A percentile compares a stretch with the other conserved stretches of the same genome.
Evolutionary conservation across 2,888 invertebrate genomes (phyloP).

Genomic region (Atethmia centrago): DNA sequence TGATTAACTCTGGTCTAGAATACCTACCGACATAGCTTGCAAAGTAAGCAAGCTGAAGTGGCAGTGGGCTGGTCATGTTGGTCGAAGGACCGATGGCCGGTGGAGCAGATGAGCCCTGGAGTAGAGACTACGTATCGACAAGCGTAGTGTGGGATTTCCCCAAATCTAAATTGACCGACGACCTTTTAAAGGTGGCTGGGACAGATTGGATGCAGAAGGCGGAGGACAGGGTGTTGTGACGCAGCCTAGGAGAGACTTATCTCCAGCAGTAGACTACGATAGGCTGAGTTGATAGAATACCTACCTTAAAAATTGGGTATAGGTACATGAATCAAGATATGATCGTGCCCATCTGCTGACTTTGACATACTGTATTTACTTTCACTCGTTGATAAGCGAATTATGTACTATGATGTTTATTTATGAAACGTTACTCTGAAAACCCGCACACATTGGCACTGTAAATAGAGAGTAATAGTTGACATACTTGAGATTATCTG

Average conservation of each 20-base stretch:
- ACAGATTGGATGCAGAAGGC: background rate
- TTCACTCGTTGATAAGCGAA: conserved; percentile 16
- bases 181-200: background rate
- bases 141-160: too few relatives aligned
- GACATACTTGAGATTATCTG: conserved; percentile 34
- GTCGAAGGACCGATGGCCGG: too few relatives aligned
- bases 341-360: background rate
- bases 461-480: conserved; percentile 19
- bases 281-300: background rate
- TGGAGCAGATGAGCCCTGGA: too few relatives aligned
- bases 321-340: background rate
- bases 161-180: too few relatives aligned
- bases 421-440: background rate
- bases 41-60: too few relatives aligned
- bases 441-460: conserved; percentile 46
- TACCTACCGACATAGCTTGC: too few relatives aligned
- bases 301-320: background rate
- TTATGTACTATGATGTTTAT: conserved; percentile 1
- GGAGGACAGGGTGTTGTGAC: background rate
- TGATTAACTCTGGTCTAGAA: too few relatives aligned
- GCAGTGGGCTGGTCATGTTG: too few relatives aligned
- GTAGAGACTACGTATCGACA: too few relatives aligned
- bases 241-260: too few relatives aligned
- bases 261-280: background rate
- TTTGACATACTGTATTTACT: conserved; percentile 16